Percentiles rank a stretch among this genome's conserved stretches.
These are phyloP conservation scores for Slavum lentiscoides DNA, from an alignment of 2,888 invertebrate species.

Conservation along the genomic window DNA sequence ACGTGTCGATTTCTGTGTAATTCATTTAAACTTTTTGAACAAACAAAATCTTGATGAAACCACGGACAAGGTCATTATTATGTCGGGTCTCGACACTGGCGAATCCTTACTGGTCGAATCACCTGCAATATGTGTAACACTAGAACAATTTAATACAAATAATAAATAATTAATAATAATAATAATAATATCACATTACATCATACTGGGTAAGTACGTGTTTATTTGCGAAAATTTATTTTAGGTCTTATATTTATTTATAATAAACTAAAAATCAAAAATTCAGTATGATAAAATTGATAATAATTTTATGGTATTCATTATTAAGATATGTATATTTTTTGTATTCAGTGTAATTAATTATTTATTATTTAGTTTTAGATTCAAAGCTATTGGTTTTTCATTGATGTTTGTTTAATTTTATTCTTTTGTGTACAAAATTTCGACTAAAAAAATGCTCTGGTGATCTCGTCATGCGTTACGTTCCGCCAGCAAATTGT, in stretches of 20 bases:
- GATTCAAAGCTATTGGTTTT: no score
- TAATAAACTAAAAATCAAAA: not conserved
- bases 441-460: no score
- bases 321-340: not conserved
- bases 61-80: conserved; percentile 5
- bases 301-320: not conserved
- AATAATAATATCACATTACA: not conserved
- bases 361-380: no score
- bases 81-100: not conserved
- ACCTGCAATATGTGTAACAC: conserved; percentile 17
- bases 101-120: conserved; percentile 18
- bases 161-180: not conserved
- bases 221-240: not conserved
- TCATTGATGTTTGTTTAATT: no score
- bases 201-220: no score
- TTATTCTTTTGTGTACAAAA: no score
- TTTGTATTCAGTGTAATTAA: not conserved
- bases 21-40: not conserved
- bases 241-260: conserved; percentile 3
- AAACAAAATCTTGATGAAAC: conserved; percentile 17
- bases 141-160: conserved; percentile 12
- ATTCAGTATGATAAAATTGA: not conserved
- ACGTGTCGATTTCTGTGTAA: conserved; percentile 17
- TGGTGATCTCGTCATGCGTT: no score
- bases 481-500: no score